These are phyloP conservation scores for Conger conger DNA, from an alignment of 2,113 vertebrate genomes.

Conservation along the genomic window DNA sequence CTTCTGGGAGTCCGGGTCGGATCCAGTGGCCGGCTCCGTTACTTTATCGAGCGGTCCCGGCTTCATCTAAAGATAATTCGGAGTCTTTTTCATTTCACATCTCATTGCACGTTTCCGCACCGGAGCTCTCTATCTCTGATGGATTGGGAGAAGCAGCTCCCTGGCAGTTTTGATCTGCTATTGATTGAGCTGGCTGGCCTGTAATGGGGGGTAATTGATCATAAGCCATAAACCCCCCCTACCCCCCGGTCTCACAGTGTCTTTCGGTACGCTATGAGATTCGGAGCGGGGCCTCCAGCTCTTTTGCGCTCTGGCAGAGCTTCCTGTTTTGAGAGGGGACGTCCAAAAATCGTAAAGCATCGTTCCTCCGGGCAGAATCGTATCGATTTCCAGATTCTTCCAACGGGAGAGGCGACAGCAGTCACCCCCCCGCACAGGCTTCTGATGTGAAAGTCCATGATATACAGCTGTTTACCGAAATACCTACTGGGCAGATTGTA, in stretches of 20 bases:
- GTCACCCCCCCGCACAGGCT: background rate
- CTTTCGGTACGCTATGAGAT: background rate
- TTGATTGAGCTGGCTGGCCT: conserved; percentile 59
- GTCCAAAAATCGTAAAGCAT: background rate
- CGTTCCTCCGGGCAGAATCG: background rate
- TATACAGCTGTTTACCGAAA: conserved; percentile 17
- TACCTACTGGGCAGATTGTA: conserved; percentile 17
- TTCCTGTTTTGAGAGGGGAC: background rate
- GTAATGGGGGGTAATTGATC: conserved; percentile 60
- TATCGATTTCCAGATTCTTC: background rate
- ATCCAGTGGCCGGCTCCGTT: conserved; percentile 12
- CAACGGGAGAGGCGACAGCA: background rate
- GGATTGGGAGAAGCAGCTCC: conserved; percentile 47
- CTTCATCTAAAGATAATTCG: conserved; percentile 47
- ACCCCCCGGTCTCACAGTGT: background rate
- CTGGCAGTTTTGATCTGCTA: conserved; percentile 67
- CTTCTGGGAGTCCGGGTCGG: conserved; percentile 17
- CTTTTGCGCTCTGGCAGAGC: background rate
- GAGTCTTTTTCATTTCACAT: conserved; percentile 51
- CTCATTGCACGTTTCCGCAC: conserved; percentile 41
- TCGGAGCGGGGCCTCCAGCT: background rate
- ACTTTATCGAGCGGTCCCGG: conserved; percentile 31
- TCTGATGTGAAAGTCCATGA: background rate
- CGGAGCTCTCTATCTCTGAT: conserved; percentile 43
- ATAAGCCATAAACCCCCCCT: conserved; percentile 34